Percentiles rank a stretch among this genome's conserved stretches.
Conservation (phyloP, 2,888 invertebrate species). For the Catocala sponsa region DNA sequence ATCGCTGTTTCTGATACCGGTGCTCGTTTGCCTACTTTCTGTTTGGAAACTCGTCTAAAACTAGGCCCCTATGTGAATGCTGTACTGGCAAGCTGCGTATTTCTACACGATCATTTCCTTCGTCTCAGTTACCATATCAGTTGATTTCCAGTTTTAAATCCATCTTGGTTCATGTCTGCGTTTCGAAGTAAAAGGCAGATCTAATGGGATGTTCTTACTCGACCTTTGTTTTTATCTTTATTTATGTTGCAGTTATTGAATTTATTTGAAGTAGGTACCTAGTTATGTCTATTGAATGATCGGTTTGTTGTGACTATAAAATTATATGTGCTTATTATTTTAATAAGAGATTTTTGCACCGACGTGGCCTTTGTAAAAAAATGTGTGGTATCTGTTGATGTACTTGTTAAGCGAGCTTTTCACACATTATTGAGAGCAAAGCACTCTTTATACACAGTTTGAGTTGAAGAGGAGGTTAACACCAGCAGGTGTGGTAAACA, state of each 20-base stretch:
- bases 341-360: no score
- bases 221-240: conserved; percentile 4
- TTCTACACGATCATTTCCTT: conserved; percentile 67
- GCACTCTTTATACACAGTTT: no score
- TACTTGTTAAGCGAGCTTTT: no score
- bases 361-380: no score
- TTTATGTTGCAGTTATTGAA: conserved; percentile 1
- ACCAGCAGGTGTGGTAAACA: not conserved
- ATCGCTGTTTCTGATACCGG: conserved; percentile 55
- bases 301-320: not conserved
- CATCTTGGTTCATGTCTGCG: conserved; percentile 23
- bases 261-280: not conserved
- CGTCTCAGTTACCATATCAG: conserved; percentile 30
- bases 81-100: conserved; percentile 66
- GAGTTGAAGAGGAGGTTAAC: not conserved
- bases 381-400: no score
- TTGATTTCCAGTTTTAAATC: conserved; percentile 43
- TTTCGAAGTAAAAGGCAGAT: conserved; percentile 19
- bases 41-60: conserved; percentile 82
- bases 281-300: not conserved
- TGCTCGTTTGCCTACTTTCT: conserved; percentile 81
- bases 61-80: conserved; percentile 74
- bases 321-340: not conserved
- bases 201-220: conserved; percentile 10
- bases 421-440: no score